Evolutionary conservation across 2,888 invertebrate species (phyloP).

Genomic region (Eupelmus urozonus): DNA sequence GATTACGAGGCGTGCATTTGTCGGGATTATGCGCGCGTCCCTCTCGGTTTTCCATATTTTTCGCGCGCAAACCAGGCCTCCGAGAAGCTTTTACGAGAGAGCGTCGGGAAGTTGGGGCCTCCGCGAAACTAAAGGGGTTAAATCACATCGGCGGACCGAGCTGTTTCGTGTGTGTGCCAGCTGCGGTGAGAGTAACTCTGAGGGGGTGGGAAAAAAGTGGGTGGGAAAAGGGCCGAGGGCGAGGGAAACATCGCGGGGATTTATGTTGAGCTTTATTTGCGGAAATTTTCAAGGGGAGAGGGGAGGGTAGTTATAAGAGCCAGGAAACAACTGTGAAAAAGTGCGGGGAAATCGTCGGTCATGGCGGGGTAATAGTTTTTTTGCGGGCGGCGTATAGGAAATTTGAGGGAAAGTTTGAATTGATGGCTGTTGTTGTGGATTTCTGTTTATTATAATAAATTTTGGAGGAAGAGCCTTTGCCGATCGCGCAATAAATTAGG

Average conservation of each 20-base stretch:
- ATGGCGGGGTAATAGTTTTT: no score
- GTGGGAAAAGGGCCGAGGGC: not conserved
- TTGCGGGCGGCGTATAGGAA: not conserved
- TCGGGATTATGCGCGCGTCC: no score
- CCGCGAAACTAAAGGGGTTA: conserved; percentile 3
- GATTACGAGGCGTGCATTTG: not conserved
- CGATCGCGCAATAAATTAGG: no score
- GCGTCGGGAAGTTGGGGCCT: not conserved
- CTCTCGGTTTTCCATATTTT: no score
- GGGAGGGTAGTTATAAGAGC: not conserved
- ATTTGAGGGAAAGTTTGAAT: no score
- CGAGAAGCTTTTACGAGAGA: not conserved
- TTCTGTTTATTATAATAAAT: no score
- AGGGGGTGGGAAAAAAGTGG: not conserved
- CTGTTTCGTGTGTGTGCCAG: not conserved
- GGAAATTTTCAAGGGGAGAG: not conserved
- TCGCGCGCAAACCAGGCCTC: not conserved
- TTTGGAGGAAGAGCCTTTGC: no score
- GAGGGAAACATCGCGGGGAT: not conserved
- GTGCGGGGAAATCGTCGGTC: no score
- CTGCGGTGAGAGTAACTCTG: not conserved
- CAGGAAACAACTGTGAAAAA: not conserved
- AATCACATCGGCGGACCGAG: conserved; percentile 12
- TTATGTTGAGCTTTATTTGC: no score
- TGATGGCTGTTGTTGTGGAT: no score